Conservation (phyloP, 2,888 invertebrate genomes). For the Drosophila helvetica region DNA sequence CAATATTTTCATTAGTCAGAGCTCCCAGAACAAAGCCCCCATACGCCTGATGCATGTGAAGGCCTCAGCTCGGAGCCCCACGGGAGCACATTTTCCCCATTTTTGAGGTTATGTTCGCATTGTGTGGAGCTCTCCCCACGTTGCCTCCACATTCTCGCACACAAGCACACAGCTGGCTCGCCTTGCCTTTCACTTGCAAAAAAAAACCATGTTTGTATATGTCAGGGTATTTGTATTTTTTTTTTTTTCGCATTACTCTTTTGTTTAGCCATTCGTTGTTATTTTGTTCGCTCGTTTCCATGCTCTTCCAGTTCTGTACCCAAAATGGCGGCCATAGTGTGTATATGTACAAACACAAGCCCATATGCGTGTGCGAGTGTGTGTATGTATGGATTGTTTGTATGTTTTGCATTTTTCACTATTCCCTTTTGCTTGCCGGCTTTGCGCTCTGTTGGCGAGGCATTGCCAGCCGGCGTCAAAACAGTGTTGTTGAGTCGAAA, state of each 20-base stretch:
- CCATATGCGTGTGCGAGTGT: slow-evolving; percentile 37
- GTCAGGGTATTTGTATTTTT: slow-evolving; percentile 43
- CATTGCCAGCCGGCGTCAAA: slow-evolving; percentile 44
- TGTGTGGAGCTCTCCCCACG: slow-evolving; percentile 25
- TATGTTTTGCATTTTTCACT: slow-evolving; percentile 58
- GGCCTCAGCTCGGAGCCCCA: neutral
- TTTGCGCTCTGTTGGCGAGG: slow-evolving; percentile 54
- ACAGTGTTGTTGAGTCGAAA: slow-evolving; percentile 47
- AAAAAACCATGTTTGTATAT: slow-evolving; percentile 64
- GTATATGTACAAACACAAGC: slow-evolving; percentile 29
- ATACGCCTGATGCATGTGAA: neutral
- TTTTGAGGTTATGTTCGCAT: slow-evolving; percentile 70
- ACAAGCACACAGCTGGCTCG: slow-evolving; percentile 33
- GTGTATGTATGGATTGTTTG: slow-evolving; percentile 40
- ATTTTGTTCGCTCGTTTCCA: slow-evolving; percentile 56
- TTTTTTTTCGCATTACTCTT: slow-evolving; percentile 69
- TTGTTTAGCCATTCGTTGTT: slow-evolving; percentile 66
- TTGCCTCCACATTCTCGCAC: slow-evolving; percentile 26
- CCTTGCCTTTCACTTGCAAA: slow-evolving; percentile 65
- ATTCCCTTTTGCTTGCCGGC: slow-evolving; percentile 74
- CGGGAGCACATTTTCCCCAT: slow-evolving; percentile 67
- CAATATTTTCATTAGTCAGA: slow-evolving; percentile 43
- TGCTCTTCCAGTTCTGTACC: slow-evolving; percentile 64
- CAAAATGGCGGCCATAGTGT: slow-evolving; percentile 72
- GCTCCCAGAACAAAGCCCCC: neutral